Evolutionary conservation across 2,113 vertebrate genomes (phyloP), one percentile per base, ranked within the genome.

Genomic region (Tor tambroides): DNA sequence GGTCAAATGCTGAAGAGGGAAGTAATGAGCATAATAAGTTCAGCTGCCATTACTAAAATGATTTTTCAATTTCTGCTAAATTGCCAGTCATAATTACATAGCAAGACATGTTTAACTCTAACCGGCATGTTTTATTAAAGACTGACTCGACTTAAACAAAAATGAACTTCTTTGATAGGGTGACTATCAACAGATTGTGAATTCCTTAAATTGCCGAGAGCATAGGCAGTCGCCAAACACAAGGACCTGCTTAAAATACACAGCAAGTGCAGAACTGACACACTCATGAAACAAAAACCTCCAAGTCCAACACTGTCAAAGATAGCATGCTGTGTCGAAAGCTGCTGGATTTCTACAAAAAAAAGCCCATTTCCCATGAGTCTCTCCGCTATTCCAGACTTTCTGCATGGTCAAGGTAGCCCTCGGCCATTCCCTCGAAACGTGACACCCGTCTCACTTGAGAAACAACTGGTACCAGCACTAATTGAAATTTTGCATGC

Each of bases 401-500:
- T 91, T 93, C 90, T 92, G 90, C 88, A 85, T 80, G 88, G 91
- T 87, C 91, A 92, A 94, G 94, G 93, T 92, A 93, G 90, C 87
- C 65, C 75, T 74, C 86, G 89, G 88, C 92, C 88, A 87, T 91
- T 89, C 88, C 41, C 49, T 90, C 86, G 92, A 94, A 93, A 95
- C 87, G 89, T 81, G 90, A 93, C 91, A 91, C 91, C 89, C 88
- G 5, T 54, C 91, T 88, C 92, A 91, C 88, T 91, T 91, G 89
- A 92, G 88, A 95, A 95, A 94, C 94, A 95, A 95, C 95, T 94
- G 94, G 94, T 94, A 95, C 94, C 94, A 94, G 94, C 92, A 94
- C 94, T 95, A 96, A 96, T 96, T 95, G 93, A 96, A 94, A 95
- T 95, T 95, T 93, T 94, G 94, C 94, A 95, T 95, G 95, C 94